phyloP scores from a whole-genome alignment of 2,797 vertebrate genomes.

The Hemitrygon akajei region DNA sequence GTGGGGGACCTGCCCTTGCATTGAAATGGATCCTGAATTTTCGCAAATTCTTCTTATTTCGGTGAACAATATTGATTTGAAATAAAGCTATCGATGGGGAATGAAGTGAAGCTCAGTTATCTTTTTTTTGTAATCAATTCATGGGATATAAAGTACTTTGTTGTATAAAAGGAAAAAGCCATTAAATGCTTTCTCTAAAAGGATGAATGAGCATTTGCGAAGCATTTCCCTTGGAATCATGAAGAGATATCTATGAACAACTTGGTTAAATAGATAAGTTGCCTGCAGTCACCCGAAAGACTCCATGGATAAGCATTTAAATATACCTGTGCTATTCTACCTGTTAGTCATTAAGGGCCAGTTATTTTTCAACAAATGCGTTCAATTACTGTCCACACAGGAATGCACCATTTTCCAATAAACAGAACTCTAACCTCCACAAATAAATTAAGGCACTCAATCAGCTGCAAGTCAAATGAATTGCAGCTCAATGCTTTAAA shows the following conservation, averaged over 20 bases:
- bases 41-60: background rate
- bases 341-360: slow-evolving; percentile 3
- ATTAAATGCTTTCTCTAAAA: slow-evolving; percentile 21
- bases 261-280: slow-evolving; percentile 2
- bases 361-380: background rate
- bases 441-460: background rate
- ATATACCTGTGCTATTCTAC: background rate
- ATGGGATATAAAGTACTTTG: slow-evolving; percentile 19
- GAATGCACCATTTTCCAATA: background rate
- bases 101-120: background rate
- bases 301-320: background rate
- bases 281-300: background rate
- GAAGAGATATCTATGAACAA: slow-evolving; percentile 17
- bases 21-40: background rate
- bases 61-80: background rate
- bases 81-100: background rate
- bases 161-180: slow-evolving; percentile 6
- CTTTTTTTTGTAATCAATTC: slow-evolving; percentile 14
- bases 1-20: too few species aligned
- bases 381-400: background rate
- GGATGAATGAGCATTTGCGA: slow-evolving; percentile 23
- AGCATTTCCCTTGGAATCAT: slow-evolving; percentile 10
- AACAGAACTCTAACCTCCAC: background rate
- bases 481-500: background rate
- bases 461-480: background rate